Base-by-base conservation (phyloP, 2,113 vertebrate species). In the Syngnathoides biaculeatus region DNA sequence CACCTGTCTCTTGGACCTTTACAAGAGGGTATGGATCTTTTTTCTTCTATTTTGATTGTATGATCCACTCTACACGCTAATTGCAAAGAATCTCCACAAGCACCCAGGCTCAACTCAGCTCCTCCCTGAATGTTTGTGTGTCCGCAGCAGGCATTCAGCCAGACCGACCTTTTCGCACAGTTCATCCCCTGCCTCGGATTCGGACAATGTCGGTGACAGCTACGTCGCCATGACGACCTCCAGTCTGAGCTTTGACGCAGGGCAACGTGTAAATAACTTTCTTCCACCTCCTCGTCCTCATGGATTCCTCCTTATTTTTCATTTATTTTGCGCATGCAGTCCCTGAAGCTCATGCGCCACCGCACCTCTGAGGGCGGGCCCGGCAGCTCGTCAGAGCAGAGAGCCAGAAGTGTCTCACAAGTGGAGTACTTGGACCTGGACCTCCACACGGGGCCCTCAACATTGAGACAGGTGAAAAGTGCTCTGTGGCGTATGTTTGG, bases 401-500 rank as follows among this genome's bases (percentile, higher is more conserved):
- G 76, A 70, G 90, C 92, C 66, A 93, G 92, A 83, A 87, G 93
- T 56, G 91, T 94, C 80, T 96, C 95, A 50, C 94, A 95, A 81
- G 95, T 97, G 60, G 95, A 97, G 66, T 97, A 97, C 81, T 88
- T 97, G 62, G 95, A 97, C 74, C 82, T 97, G 26, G 95, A 97
- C 79, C 90, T 97, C 22, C 93, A 96, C 81, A 94, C 94, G 0
- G 94, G 94, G 13, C 94, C 93, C 67, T 92, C 93, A 48, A 95
- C 94, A 3, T 91, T 93, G 38, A 91, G 93, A 78, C 95, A 96
- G 90, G 95, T 95, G 85, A 19, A 26, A 26, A 5, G 6, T 38
- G 10, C 6, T 8, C 15, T 2, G 45, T 19, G 45, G 6, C 8
- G 17, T 2, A 17, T 0, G 15, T 47, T 47, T n/a, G n/a, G n/a